Base-by-base conservation (phyloP, 1,140 invertebrate species). In the Drosophila melanogaster region DNA sequence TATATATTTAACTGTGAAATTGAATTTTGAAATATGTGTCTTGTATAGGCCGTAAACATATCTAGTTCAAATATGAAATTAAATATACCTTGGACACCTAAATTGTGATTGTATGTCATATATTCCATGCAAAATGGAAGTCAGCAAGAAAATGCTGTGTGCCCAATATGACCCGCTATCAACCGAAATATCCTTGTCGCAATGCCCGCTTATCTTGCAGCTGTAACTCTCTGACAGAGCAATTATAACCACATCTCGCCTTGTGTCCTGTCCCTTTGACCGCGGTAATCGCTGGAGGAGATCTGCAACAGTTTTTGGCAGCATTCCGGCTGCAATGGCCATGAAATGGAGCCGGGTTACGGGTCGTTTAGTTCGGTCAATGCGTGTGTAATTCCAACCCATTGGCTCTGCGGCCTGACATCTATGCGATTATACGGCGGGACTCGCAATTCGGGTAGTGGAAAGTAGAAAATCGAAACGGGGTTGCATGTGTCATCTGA, bases 301-400 rank as follows among this genome's bases (percentile, higher is more conserved):
- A 69, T 77, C 58, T 73, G 62, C 71, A 67, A 62, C 62, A 62
- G 37, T 75, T 80, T 73, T 73, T 66, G 78, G 62, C 57, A 53
- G 43, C 30, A 55, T 50, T 44, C 40, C 47, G 71, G n/a, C 61
- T 60, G 37, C 74, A 55, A 51, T 51, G 72, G 35, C 66, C 60
- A 73, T 77, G 64, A 69, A 77, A 61, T 55, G 17, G 61, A 56
- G 56, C 50, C 44, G 59, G 71, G 62, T 49, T 49, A 61, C 49
- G 50, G 69, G 19, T 49, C 81, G 73, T 86, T 81, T 81, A 86
- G 75, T 67, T 41, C 69, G 83, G 74, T 75, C 74, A 71, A 62
- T 85, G 80, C 80, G 80, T 83, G 76, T 83, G 80, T 79, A 79
- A 84, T 71, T 81, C 56, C 59, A 59, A 65, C 37, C 78, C 81